phyloP scores from a whole-genome alignment of 2,113 vertebrate genomes.

The Apodemus speciosus region DNA sequence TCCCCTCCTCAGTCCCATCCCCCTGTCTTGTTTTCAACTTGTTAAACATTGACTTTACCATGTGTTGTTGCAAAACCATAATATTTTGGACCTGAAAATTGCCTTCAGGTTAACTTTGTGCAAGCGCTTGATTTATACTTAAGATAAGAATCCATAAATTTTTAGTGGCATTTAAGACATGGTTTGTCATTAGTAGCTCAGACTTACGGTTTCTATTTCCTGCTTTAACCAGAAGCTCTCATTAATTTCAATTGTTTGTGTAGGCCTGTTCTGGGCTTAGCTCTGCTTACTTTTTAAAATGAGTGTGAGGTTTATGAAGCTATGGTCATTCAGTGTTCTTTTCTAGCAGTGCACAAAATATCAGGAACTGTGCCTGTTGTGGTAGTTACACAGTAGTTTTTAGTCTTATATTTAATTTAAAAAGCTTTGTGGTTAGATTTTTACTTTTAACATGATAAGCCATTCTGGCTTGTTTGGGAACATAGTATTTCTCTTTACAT shows the following conservation, averaged over 20 bases:
- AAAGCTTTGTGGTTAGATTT: neutral
- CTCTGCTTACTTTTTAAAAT: conserved; percentile 12
- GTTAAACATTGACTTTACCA: neutral
- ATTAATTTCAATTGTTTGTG: conserved; percentile 12
- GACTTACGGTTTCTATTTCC: neutral
- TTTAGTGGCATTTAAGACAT: neutral
- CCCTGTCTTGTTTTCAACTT: neutral
- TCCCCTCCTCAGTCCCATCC: neutral
- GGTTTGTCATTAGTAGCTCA: neutral
- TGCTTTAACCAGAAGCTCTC: neutral
- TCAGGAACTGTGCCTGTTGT: neutral
- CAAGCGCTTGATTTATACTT: neutral
- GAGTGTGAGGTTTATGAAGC: conserved; percentile 28
- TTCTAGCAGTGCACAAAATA: neutral
- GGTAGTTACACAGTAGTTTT: neutral
- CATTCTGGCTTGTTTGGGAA: neutral
- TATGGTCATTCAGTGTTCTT: neutral
- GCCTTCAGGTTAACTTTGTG: neutral
- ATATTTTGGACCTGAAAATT: neutral
- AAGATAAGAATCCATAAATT: neutral
- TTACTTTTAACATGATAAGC: neutral
- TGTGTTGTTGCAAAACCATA: neutral
- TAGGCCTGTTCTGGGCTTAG: neutral
- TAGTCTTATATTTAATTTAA: neutral
- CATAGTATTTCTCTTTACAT: neutral